Evolutionary conservation across 2,888 invertebrate genomes (phyloP).

Genomic region (Calliscelio sp.): DNA sequence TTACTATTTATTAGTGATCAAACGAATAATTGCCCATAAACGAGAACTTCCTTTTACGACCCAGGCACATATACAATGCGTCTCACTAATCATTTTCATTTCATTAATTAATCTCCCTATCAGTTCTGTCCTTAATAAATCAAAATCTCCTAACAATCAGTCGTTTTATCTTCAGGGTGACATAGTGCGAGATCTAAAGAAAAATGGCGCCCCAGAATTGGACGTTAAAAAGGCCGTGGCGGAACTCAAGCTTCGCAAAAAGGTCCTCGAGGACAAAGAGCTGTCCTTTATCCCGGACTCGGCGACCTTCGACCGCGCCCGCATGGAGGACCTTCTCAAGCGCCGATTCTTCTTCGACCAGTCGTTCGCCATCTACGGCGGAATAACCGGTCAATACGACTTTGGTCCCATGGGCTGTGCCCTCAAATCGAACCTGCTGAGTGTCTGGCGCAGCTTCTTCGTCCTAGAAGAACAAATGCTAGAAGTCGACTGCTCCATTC

Average conservation of each 20-base stretch:
- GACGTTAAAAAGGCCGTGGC: conserved; percentile 98
- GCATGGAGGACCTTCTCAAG: conserved; percentile 98
- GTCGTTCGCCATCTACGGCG: conserved; percentile 99
- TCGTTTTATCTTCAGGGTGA: conserved; percentile 94
- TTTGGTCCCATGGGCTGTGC: conserved; percentile 99
- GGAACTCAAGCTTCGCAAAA: conserved; percentile 96
- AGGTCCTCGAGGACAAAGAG: conserved; percentile 96
- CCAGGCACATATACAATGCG: too few species aligned
- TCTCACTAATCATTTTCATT: too few species aligned
- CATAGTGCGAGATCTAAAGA: conserved; percentile 94
- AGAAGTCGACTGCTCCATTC: conserved; percentile 98
- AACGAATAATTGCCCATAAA: too few species aligned
- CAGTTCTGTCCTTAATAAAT: too few species aligned
- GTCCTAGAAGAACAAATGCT: conserved; percentile 99
- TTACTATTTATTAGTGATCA: too few species aligned
- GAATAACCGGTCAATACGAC: conserved; percentile 97
- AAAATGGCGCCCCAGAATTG: conserved; percentile 94
- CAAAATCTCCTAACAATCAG: too few species aligned
- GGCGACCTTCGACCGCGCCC: conserved; percentile 94
- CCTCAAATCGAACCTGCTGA: conserved; percentile 97
- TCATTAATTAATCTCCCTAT: too few species aligned
- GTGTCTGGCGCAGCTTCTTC: conserved; percentile 98
- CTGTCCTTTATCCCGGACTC: conserved; percentile 91
- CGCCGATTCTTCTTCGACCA: conserved; percentile 99
- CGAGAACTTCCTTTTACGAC: too few species aligned